phyloP scores from a whole-genome alignment of 2,888 invertebrate species.

The Teleiodes luculella region DNA sequence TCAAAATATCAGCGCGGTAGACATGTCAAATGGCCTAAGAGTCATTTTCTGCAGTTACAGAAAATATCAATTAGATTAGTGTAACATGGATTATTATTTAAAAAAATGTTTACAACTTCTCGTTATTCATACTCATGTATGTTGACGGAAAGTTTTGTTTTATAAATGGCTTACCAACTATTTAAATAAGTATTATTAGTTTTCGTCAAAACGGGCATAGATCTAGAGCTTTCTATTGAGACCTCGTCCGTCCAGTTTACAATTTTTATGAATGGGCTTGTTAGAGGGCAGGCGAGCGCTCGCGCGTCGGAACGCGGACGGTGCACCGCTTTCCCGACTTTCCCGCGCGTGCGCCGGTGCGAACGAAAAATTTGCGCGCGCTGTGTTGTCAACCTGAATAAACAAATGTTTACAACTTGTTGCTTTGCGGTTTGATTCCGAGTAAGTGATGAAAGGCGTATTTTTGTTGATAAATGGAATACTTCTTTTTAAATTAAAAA shows the following conservation, averaged over 20 bases:
- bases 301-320: slow-evolving; percentile 61
- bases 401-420: background rate
- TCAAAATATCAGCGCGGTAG: no score
- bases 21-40: no score
- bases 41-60: no score
- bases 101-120: no score
- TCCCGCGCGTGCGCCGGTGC: slow-evolving; percentile 41
- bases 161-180: no score
- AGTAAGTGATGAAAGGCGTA: no score
- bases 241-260: background rate
- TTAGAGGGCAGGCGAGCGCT: slow-evolving; percentile 35
- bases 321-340: slow-evolving; percentile 67
- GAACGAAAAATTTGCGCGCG: slow-evolving; percentile 20
- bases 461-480: background rate
- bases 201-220: background rate
- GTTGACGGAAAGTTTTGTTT: no score
- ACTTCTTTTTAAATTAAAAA: background rate
- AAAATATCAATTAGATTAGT: no score
- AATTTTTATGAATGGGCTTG: slow-evolving; percentile 50
- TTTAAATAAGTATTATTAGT: background rate
- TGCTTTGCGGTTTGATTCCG: background rate
- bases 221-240: background rate
- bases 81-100: no score
- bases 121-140: no score
- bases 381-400: background rate